Evolutionary conservation across 2,888 invertebrate species (phyloP).

Genomic region (Trissolcus japonicus): DNA sequence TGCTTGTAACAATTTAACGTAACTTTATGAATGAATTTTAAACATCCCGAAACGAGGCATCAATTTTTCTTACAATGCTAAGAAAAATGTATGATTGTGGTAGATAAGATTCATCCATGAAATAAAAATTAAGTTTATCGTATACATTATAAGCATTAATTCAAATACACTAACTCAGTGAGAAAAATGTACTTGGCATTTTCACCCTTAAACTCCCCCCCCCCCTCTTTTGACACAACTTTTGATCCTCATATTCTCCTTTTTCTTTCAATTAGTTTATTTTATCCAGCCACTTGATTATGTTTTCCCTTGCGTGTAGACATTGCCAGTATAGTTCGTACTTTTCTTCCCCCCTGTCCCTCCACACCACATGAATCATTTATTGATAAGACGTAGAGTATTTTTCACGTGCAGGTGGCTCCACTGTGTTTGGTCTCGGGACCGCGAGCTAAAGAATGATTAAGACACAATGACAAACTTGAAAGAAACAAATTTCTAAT

Average conservation of each 20-base stretch:
- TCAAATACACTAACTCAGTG: conserved; percentile 6
- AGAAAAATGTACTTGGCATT: conserved; percentile 1
- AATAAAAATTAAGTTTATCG: conserved; percentile 4
- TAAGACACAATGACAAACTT: conserved; percentile 21
- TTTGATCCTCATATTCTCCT: conserved; percentile 11
- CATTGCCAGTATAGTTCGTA: conserved; percentile 57
- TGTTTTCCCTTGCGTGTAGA: conserved; percentile 43
- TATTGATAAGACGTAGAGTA: conserved; percentile 50
- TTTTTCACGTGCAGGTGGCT: conserved; percentile 43
- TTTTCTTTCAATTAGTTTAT: conserved; percentile 5
- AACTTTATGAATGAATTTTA: conserved; percentile 6
- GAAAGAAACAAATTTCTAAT: conserved; percentile 3
- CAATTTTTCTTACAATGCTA: neutral
- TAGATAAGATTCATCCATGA: conserved; percentile 7
- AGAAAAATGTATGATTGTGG: neutral
- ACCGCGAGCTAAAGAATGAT: conserved; percentile 34
- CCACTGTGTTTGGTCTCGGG: conserved; percentile 54
- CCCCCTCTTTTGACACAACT: neutral
- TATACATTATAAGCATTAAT: conserved; percentile 6
- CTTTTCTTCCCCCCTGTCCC: conserved; percentile 6
- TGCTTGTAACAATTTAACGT: conserved; percentile 1
- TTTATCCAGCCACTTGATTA: conserved; percentile 11
- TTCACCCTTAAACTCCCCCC: neutral
- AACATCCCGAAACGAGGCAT: neutral
- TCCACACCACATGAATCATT: conserved; percentile 20